phyloP scores from a whole-genome alignment of 2,113 vertebrate genomes.

The Macquaria ambigua region DNA sequence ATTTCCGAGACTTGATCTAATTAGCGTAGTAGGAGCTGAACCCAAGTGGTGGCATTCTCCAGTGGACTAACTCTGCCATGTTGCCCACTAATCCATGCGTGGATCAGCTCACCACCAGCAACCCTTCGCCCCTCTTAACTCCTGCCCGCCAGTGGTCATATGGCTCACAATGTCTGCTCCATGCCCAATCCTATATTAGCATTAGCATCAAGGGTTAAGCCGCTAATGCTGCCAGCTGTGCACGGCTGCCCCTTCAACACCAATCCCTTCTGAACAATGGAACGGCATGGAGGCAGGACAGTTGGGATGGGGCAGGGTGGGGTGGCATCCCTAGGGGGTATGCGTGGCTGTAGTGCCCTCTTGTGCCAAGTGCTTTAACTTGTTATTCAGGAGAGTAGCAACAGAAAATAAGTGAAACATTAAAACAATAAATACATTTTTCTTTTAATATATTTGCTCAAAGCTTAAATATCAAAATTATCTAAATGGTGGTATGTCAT shows the following conservation, averaged over 20 bases:
- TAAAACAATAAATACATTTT: not conserved
- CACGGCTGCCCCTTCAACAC: slow-evolving; percentile 48
- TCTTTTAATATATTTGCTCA: not conserved
- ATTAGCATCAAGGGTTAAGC: slow-evolving; percentile 78
- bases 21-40: slow-evolving; percentile 39
- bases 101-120: slow-evolving; percentile 43
- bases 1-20: slow-evolving; percentile 44
- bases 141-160: slow-evolving; percentile 50
- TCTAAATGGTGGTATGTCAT: not conserved
- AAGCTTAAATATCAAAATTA: not conserved
- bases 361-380: slow-evolving; percentile 75
- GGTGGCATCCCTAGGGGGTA: slow-evolving; percentile 73
- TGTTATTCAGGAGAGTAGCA: not conserved
- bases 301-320: slow-evolving; percentile 52
- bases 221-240: slow-evolving; percentile 81
- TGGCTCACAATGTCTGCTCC: slow-evolving; percentile 67
- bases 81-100: slow-evolving; percentile 63
- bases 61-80: slow-evolving; percentile 44
- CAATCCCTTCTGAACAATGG: slow-evolving; percentile 67
- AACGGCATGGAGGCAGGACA: slow-evolving; percentile 44
- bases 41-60: slow-evolving; percentile 57
- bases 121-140: slow-evolving; percentile 34
- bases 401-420: not conserved
- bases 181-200: slow-evolving; percentile 72
- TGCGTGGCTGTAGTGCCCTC: slow-evolving; percentile 80